Conservation (phyloP, 2,797 vertebrate species). For the Clarias fuscus region DNA sequence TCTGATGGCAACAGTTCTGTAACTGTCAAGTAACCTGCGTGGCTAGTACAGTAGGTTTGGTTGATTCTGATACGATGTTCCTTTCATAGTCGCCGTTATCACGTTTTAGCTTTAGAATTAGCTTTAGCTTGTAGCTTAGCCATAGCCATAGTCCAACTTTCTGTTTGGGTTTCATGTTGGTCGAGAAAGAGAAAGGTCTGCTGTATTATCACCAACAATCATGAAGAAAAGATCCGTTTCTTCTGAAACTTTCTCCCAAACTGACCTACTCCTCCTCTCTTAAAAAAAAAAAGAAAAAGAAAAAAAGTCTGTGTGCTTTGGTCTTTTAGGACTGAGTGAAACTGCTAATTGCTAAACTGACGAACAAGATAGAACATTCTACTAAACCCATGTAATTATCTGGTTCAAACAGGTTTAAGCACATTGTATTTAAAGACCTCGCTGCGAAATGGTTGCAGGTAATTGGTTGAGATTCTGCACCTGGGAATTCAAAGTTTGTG, state of each 20-base stretch:
- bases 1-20: too few relatives aligned
- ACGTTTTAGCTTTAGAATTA: too few relatives aligned
- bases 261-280: background rate
- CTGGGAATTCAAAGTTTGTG: background rate
- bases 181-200: too few relatives aligned
- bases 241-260: background rate
- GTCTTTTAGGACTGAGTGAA: background rate
- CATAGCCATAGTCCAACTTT: too few relatives aligned
- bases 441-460: background rate
- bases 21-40: too few relatives aligned
- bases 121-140: too few relatives aligned
- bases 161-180: too few relatives aligned
- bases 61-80: too few relatives aligned
- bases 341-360: constrained; percentile 30
- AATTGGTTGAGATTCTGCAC: background rate
- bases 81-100: too few relatives aligned
- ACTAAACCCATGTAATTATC: background rate
- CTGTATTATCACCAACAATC: too few relatives aligned
- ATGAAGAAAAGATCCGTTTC: background rate
- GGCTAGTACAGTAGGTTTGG: too few relatives aligned
- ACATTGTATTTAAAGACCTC: background rate
- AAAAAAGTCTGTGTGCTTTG: background rate
- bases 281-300: background rate
- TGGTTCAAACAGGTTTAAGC: background rate
- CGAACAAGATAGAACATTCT: constrained; percentile 13